These are phyloP conservation scores for Agrilus cyanescens DNA, from an alignment of 2,888 invertebrate species.

Conservation along the genomic window DNA sequence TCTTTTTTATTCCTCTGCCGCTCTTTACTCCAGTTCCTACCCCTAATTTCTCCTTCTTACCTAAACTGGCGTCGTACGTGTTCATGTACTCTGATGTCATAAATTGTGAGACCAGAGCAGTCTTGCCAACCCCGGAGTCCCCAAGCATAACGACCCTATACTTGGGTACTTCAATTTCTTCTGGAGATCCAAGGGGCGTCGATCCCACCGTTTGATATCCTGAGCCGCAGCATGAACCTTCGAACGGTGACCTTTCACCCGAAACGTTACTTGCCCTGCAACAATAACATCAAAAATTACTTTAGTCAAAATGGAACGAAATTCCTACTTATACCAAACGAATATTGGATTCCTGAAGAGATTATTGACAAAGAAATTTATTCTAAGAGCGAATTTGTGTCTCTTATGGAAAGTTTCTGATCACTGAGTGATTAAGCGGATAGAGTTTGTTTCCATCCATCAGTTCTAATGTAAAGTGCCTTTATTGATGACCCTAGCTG, in stretches of 20 bases:
- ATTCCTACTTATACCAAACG: neutral
- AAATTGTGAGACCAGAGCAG: conserved; percentile 82
- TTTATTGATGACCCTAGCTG: too few species aligned
- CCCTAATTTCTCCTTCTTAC: too few species aligned
- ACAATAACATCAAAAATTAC: conserved; percentile 9
- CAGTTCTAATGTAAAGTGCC: too few species aligned
- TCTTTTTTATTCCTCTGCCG: too few species aligned
- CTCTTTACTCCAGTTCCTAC: too few species aligned
- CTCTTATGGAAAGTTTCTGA: too few species aligned
- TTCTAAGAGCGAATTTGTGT: too few species aligned
- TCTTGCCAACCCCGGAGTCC: conserved; percentile 82
- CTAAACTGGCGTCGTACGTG: conserved; percentile 83
- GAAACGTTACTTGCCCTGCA: conserved; percentile 56
- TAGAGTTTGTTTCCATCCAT: too few species aligned
- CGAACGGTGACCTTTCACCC: conserved; percentile 70
- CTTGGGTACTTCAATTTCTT: conserved; percentile 57
- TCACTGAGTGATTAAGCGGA: too few species aligned
- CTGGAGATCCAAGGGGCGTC: conserved; percentile 61
- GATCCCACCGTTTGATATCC: conserved; percentile 70
- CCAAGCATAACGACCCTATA: conserved; percentile 75
- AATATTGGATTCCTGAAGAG: too few species aligned
- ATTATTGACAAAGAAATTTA: too few species aligned
- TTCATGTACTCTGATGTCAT: conserved; percentile 95
- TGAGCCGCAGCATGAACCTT: conserved; percentile 74
- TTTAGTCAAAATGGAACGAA: neutral